Percentiles rank a stretch among this genome's conserved stretches.
phyloP scores from a whole-genome alignment of 2,888 invertebrate genomes.

The Eupithecia insigniata region DNA sequence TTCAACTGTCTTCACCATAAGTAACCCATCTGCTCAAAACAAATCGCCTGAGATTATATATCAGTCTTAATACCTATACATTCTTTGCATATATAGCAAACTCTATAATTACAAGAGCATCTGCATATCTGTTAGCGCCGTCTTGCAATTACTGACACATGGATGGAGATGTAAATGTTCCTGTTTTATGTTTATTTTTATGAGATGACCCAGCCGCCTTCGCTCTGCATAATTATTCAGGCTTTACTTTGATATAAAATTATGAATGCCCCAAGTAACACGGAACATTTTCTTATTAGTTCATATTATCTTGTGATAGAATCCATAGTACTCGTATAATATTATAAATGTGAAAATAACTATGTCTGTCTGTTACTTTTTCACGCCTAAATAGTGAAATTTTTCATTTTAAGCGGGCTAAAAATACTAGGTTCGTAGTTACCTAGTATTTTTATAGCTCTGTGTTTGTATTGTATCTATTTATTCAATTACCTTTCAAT shows the following conservation, averaged over 20 bases:
- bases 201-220: slow-evolving; percentile 49
- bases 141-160: slow-evolving; percentile 67
- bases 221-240: slow-evolving; percentile 33
- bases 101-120: slow-evolving; percentile 57
- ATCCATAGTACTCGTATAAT: too few relatives aligned
- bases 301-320: background rate
- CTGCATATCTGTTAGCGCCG: slow-evolving; percentile 76
- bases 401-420: too few relatives aligned
- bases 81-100: slow-evolving; percentile 4
- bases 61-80: slow-evolving; percentile 5
- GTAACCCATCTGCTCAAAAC: background rate
- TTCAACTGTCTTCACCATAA: background rate
- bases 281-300: background rate
- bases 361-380: too few relatives aligned
- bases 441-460: too few relatives aligned
- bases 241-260: slow-evolving; percentile 33
- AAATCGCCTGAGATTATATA: background rate
- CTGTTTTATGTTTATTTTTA: slow-evolving; percentile 55
- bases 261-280: slow-evolving; percentile 14
- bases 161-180: slow-evolving; percentile 55
- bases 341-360: too few relatives aligned
- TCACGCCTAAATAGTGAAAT: too few relatives aligned
- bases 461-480: too few relatives aligned
- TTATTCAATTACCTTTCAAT: slow-evolving; percentile 1
- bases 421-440: too few relatives aligned